Base-by-base conservation (phyloP, 2,888 invertebrate species). In the Sminthurinus aureus region DNA sequence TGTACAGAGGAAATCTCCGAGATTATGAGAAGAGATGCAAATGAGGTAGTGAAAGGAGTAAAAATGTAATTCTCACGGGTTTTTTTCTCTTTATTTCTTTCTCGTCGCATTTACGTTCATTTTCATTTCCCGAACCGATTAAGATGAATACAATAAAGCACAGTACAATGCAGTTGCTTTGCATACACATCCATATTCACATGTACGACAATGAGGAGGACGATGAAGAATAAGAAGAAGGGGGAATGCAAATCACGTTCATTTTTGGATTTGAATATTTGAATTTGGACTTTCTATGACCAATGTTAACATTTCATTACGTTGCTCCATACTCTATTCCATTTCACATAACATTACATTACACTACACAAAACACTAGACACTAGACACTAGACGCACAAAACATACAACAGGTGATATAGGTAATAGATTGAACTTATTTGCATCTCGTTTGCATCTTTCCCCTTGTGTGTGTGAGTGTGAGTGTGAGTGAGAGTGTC, bases 391-490 rank as follows among this genome's bases (percentile, higher is more conserved):
- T 15, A n/a, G 6, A 69, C 69, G 20, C 26, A 64, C 66, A 52
- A 80, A 81, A 81, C 74, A 83, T 71, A 84, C 84, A 85, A 86
- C 86, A 85, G 85, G 86, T 85, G 86, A 85, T 80, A 83, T 82
- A 84, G 83, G 85, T 84, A 84, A 86, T 86, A 83, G 85, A 86
- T 86, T 86, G 86, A 77, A 66, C 83, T 82, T 79, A 86, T 86
- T 86, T 86, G 86, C 86, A 86, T 86, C 83, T 84, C 81, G 76
- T 85, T 85, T 83, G 84, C 85, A 85, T 84, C 24, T 79, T 83
- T 82, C 83, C 84, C 73, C 81, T 79, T 78, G 69, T 77, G 78
- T 71, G 24, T 73, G 20, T 81, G 18, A 58, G 24, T 79, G 69
- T 24, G 26, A 22, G 64, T 66, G 66, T 18, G 66, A 26, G 67